These are phyloP conservation scores for Druon quercuslanigerum DNA, from an alignment of 1,140 invertebrate genomes.

Conservation along the genomic window DNA sequence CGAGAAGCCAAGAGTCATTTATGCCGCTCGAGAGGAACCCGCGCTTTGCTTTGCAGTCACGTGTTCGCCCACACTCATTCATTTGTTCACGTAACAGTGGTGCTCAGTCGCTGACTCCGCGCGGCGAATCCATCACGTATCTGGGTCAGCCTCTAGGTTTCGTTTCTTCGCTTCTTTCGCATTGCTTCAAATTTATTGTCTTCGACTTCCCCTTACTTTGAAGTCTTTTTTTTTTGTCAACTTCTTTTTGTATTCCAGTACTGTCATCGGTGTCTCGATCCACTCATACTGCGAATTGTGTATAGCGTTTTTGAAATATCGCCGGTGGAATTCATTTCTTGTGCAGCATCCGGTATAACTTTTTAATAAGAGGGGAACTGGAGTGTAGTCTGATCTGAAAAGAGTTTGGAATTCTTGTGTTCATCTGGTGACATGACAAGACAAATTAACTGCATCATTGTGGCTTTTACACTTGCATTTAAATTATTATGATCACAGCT, in stretches of 20 bases:
- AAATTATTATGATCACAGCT: too few species aligned
- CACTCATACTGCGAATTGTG: too few species aligned
- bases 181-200: conserved; percentile 35
- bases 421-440: too few species aligned
- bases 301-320: too few species aligned
- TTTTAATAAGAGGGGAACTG: too few species aligned
- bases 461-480: too few species aligned
- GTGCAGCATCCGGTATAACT: too few species aligned
- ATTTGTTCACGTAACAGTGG: conserved; percentile 65
- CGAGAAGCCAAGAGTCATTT: conserved; percentile 48
- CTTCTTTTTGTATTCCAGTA: background rate
- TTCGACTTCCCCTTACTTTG: conserved; percentile 1
- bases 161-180: conserved; percentile 3
- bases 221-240: background rate
- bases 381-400: too few species aligned
- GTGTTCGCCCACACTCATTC: conserved; percentile 70
- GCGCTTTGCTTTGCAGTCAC: conserved; percentile 64
- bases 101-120: conserved; percentile 54
- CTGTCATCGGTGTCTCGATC: background rate
- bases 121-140: conserved; percentile 57
- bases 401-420: too few species aligned
- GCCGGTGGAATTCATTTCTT: too few species aligned
- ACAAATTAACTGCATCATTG: too few species aligned
- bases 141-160: conserved; percentile 50
- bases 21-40: conserved; percentile 41